Base-by-base conservation (phyloP, 2,113 vertebrate species). In the Peromyscus leucopus region DNA sequence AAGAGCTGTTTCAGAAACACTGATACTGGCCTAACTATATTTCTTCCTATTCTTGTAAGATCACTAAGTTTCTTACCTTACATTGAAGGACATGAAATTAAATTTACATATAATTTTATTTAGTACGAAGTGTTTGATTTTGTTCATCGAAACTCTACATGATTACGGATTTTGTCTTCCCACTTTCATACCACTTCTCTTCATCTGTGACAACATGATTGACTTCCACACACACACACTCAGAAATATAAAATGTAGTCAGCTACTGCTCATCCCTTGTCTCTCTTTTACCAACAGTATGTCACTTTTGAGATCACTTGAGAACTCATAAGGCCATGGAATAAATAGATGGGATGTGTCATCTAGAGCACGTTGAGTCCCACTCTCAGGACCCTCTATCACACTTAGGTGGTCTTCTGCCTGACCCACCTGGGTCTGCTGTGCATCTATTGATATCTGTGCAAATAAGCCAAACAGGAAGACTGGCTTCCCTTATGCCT, bases 51-150 rank as follows among this genome's bases (percentile, higher is more conserved):
- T 94, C 78, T 92, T 39, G 28, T 63, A 97, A 85, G 39, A 89
- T 92, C 28, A 71, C 59, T 85, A 93, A 93, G 48, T 42, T 95
- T 93, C 9, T 93, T 94, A 76, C 51, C 36, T 71, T 86, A 90
- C 19, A 78, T 21, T 90, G n/a, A 91, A 96, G 46, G 90, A 57
- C 22, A 39, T 91, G 42, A 92, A 51, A 72, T 96, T 94, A 75
- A 89, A 88, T 91, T 93, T 94, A 76, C 26, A 31, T 96, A 31
- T 76, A 59, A 83, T 89, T 97, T 95, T 96, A 57, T 96, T 97
- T n/a, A 92, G 80, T 95, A 4, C 39, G 51, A 89, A 92, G 22
- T 42, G 96, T 88, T 96, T 95, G 79, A 90, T 65, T 91, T 63
- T 67, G 92, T 83, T 78, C 11, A 75, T 74, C 51, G 78, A 65